Percentiles rank a stretch among this genome's conserved stretches.
Evolutionary conservation across 2,888 invertebrate species (phyloP).

Genomic region (Pilophorus perplexus): DNA sequence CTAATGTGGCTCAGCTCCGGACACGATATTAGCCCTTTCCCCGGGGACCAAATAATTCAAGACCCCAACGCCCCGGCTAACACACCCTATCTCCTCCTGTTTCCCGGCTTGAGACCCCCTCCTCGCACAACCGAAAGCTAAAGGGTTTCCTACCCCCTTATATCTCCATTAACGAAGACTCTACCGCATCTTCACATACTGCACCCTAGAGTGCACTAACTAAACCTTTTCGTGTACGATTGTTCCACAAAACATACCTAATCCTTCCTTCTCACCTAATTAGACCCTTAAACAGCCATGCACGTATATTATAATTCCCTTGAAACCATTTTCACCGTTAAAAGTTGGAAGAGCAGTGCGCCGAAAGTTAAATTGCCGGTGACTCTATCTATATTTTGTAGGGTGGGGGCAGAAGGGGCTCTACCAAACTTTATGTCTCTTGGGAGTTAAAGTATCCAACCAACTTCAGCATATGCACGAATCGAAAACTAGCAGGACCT

Average conservation of each 20-base stretch:
- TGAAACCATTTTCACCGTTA: background rate
- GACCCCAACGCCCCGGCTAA: background rate
- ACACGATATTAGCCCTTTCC: constrained; percentile 15
- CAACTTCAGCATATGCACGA: too few species aligned
- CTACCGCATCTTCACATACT: constrained; percentile 17
- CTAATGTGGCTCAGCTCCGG: constrained; percentile 16
- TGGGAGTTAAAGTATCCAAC: too few species aligned
- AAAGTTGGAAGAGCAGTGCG: background rate
- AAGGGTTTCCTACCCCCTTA: constrained; percentile 6
- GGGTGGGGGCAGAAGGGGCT: background rate
- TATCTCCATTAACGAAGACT: constrained; percentile 26
- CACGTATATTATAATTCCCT: background rate
- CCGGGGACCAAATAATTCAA: constrained; percentile 25
- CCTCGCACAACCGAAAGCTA: background rate
- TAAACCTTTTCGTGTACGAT: constrained; percentile 11
- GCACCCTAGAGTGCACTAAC: constrained; percentile 37
- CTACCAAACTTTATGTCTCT: too few species aligned
- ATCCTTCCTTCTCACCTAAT: constrained; percentile 18
- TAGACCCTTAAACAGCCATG: constrained; percentile 8
- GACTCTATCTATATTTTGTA: background rate
- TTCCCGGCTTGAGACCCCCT: background rate
- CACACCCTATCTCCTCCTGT: background rate
- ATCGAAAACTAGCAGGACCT: too few species aligned
- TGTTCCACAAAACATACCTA: constrained; percentile 22
- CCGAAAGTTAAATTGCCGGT: background rate